Percentiles rank a stretch among this genome's conserved stretches.
Evolutionary conservation across 2,113 vertebrate genomes (phyloP).

Genomic region (Grus americana): DNA sequence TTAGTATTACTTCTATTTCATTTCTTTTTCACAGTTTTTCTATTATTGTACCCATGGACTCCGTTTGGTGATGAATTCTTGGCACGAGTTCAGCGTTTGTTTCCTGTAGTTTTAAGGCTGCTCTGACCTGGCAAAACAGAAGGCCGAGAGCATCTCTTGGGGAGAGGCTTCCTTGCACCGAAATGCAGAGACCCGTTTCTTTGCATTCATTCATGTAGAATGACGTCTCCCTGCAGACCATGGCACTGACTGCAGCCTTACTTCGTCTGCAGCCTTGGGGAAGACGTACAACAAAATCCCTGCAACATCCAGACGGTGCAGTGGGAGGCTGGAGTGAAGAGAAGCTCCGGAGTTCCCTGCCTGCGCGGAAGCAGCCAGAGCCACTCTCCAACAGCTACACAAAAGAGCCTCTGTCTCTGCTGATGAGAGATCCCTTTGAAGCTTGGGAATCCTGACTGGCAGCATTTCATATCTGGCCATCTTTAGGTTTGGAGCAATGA

Average conservation of each 20-base stretch:
- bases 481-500: conserved; percentile 54
- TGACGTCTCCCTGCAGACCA: background rate
- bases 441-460: conserved; percentile 63
- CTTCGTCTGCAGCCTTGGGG: conserved; percentile 13
- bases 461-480: conserved; percentile 71
- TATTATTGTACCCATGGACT: background rate
- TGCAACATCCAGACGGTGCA: conserved; percentile 32
- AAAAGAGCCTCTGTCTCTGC: conserved; percentile 69
- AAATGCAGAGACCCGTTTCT: background rate
- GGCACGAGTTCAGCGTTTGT: background rate
- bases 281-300: background rate
- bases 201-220: background rate
- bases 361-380: conserved; percentile 40
- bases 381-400: conserved; percentile 46
- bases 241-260: background rate
- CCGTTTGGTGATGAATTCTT: background rate
- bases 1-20: background rate
- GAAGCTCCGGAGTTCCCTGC: conserved; percentile 13
- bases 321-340: conserved; percentile 34
- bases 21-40: background rate
- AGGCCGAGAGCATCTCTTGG: background rate
- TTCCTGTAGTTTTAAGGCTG: background rate
- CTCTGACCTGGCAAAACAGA: background rate
- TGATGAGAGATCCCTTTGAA: conserved; percentile 71
- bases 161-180: background rate